phyloP scores from a whole-genome alignment of 2,888 invertebrate species.

The Sipha maydis region DNA sequence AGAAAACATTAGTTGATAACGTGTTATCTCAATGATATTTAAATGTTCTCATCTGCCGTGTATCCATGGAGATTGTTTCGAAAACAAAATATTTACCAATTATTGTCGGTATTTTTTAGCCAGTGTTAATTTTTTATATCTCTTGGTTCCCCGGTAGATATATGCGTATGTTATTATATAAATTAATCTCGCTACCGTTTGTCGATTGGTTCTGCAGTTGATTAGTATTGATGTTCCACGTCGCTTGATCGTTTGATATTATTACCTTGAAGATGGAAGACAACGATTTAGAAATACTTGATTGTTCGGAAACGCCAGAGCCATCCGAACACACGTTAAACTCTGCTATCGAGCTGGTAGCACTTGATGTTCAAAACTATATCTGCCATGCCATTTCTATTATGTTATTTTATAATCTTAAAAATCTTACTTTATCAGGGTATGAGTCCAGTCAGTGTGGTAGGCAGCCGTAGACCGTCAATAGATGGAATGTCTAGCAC shows the following conservation, averaged over 20 bases:
- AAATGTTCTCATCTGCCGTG: neutral
- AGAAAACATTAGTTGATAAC: too few species aligned
- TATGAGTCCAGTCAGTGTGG: constrained; percentile 39
- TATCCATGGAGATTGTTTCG: neutral
- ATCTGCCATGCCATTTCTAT: neutral
- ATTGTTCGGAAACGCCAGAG: constrained; percentile 17
- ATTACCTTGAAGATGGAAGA: constrained; percentile 22
- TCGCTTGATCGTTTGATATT: neutral
- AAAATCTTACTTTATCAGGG: constrained; percentile 3
- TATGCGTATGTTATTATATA: too few species aligned
- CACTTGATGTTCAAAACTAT: neutral
- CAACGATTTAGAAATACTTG: constrained; percentile 46
- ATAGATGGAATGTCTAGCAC: constrained; percentile 64
- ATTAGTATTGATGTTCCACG: neutral
- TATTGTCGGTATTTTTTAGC: neutral
- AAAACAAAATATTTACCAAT: constrained; percentile 18
- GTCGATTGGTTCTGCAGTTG: neutral
- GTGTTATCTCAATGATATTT: too few species aligned
- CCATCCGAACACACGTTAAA: constrained; percentile 27
- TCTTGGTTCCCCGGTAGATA: neutral
- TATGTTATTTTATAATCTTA: neutral
- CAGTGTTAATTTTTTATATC: neutral
- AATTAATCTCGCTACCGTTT: too few species aligned
- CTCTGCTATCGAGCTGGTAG: constrained; percentile 28
- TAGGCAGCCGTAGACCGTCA: constrained; percentile 62